Evolutionary conservation across 1,140 invertebrate genomes (phyloP), one percentile per base, ranked within the genome.

Genomic region (Hylaeus anthracinus): DNA sequence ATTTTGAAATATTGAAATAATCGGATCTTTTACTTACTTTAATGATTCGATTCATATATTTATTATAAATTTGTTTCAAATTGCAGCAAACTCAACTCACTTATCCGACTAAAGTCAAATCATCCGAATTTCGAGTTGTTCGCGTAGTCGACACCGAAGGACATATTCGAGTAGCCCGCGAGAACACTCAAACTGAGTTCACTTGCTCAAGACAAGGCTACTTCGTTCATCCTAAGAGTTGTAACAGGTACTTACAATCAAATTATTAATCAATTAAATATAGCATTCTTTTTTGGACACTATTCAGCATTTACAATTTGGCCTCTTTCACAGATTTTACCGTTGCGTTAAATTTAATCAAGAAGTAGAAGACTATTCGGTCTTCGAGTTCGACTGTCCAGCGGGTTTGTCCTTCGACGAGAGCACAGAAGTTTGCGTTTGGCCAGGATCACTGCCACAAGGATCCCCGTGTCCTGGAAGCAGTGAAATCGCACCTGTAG

Each of bases 331-430:
- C 79, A 94, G 96, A 75, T 98, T 97, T 92, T 97, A 97, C 90
- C 95, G 97, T 26, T 98, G 97, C 88, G 96, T 97, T 0, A 97
- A 97, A 90, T 97, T 97, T 88, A 95, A 97, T 90, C 96, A 97
- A 91, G 94, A 94, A 61, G 93, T 95, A 0, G 95, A 96, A 41
- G 96, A 97, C 72, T 97, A 95, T 90, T 96, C 96, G 2, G 96
- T 97, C 1, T 97, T 97, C 88, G 96, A 97, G 90, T 97, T 97
- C 88, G 96, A 97, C 88, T 97, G 97, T 92, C 97, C 97, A 0
- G 94, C 95, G 77, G 97, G 97, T n/a, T 90, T 97, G 26, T 96
- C 96, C 1, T 97, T 97, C 88, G 97, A 97, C 89, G 96, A 97
- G 74, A 92, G 94, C 37, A 96, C 95, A 78, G 96, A 97, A 90